Conservation (phyloP, 2,888 invertebrate species). For the Xylota sylvarum region DNA sequence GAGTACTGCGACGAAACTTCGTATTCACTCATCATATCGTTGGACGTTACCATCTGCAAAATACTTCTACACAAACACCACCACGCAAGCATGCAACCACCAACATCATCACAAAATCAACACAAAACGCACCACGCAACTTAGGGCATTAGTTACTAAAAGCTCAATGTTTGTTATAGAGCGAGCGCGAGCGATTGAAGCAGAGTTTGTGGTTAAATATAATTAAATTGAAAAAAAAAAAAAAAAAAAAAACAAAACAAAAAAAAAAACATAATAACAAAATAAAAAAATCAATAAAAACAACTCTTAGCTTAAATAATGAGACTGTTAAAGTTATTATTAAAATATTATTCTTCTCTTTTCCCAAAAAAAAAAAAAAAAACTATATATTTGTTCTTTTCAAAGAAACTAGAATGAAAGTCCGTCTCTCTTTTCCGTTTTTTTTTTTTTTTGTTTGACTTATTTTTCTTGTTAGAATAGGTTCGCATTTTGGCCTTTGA, state of each 20-base stretch:
- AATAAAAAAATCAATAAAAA: constrained; percentile 18
- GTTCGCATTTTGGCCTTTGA: constrained; percentile 73
- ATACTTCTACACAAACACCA: constrained; percentile 45
- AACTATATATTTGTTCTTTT: constrained; percentile 36
- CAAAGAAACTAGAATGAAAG: constrained; percentile 41
- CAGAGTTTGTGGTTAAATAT: constrained; percentile 72
- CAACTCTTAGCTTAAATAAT: constrained; percentile 78
- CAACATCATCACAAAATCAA: constrained; percentile 65
- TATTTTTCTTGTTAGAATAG: constrained; percentile 68
- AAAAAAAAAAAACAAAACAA: constrained; percentile 10
- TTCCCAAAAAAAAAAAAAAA: constrained; percentile 30
- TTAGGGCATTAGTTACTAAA: constrained; percentile 75
- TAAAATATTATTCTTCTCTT: constrained; percentile 69
- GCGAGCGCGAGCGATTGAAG: constrained; percentile 63
- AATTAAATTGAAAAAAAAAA: constrained; percentile 53
- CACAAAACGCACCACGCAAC: constrained; percentile 74
- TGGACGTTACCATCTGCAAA: constrained; percentile 61
- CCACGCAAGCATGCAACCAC: constrained; percentile 59
- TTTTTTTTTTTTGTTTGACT: constrained; percentile 18
- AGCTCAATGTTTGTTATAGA: constrained; percentile 59
- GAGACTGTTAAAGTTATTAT: constrained; percentile 78
- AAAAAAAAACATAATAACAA: no score
- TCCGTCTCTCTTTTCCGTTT: constrained; percentile 42
- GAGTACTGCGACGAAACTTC: constrained; percentile 58
- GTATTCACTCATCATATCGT: constrained; percentile 61